Evolutionary conservation across 2,113 vertebrate genomes (phyloP), one percentile per base, ranked within the genome.

Genomic region (Callopanchax toddi): DNA sequence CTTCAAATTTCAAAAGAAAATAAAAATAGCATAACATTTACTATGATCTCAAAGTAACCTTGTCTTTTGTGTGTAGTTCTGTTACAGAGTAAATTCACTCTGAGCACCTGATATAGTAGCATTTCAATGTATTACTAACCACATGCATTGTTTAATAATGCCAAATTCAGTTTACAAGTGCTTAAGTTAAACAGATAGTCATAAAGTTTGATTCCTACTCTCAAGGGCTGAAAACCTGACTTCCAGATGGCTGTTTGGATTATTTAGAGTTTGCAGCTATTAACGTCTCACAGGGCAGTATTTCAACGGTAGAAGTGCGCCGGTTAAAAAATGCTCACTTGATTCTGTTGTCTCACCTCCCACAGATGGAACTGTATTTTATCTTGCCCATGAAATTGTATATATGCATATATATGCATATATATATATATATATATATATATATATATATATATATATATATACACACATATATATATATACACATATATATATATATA

Each of bases 291-390:
- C 50, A 49, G 64, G 76, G 70, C 66, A 32, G 67, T 85, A 84
- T 88, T 87, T 90, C 77, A 87, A 81, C 68, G 54, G 26, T 32
- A 1, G 15, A 82, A 43, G 66, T 16, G 29, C 78, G 70, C 11
- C 8, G 67, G 66, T 79, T 80, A 74, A 83, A 64, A 86, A 86
- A 67, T 29, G 58, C 63, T 83, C 44, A 53, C 74, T 79, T 74
- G 72, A 54, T 70, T 78, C 59, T 66, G 60, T 79, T 86, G 84
- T 84, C 78, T 86, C 86, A 80, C 78, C 80, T 79, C 80, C 80
- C 78, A 85, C 83, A 70, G 49, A 54, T 15, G 42, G 46, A 79
- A 61, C 45, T 17, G 45, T 77, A 77, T 80, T 79, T 84, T 70
- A 69, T 73, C 50, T 25, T 44, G 76, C 29, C 20, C 63, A 54